Evolutionary conservation across 2,797 vertebrate genomes (phyloP), one percentile per base, ranked within the genome.

Genomic region (Coregonus suidteri): DNA sequence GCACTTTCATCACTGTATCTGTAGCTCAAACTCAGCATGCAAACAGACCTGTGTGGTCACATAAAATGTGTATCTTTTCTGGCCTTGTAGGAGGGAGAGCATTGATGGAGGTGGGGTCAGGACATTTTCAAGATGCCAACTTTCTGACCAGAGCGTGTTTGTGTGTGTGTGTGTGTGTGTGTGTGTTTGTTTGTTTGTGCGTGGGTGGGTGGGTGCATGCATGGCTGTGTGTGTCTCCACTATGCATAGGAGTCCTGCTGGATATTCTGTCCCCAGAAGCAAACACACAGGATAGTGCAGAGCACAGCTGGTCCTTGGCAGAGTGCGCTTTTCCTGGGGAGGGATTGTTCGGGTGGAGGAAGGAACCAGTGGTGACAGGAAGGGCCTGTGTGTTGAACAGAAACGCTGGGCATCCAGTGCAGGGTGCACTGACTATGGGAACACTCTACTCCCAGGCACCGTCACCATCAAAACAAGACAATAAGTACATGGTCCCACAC

Each of bases 281-380:
- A 14, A 69, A 25, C 73, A 59, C 35, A 41, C 75, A 62, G 74
- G 67, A 16, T 20, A 13, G 62, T 53, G 70, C 18, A 16, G 47
- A 7, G 25, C 9, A 47, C 41, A 47, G 41, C 41, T 47, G 41
- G 41, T 47, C 41, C 41, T 11, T 25, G 62, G 65, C 20, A 13
- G 76, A 37, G 64, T 16, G 7, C 62, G 54, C 1, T 25, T 20
- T 62, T 53, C 31, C 52, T 15, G 35, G 41, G 31, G 67, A 37
- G 71, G 47, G 34, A 76, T 67, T 78, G 87, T 89, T 88, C 88
- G 79, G 82, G 81, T 15, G 34, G 82, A 91, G 93, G 92, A 93
- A 94, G 94, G 93, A 94, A 95, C 86, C 87, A 71, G 81, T 75
- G 77, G 78, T 93, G 89, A 88, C 93, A 95, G 93, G 93, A 95